phyloP scores from a whole-genome alignment of 2,888 invertebrate genomes.

The Piscicola geometra region DNA sequence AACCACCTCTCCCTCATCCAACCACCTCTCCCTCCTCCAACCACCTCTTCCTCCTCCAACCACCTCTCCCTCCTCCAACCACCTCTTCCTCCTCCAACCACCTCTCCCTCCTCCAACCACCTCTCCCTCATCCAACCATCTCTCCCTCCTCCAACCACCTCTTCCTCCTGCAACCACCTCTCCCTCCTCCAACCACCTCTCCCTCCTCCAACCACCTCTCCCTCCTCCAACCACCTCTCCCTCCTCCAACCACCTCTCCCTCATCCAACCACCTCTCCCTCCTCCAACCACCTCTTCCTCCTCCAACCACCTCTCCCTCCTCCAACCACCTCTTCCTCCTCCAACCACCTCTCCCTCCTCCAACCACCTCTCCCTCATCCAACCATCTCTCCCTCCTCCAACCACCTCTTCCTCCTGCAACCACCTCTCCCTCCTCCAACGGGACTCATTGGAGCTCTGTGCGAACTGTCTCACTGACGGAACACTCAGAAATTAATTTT shows the following conservation, averaged over 20 bases:
- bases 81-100: not conserved
- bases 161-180: not conserved
- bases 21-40: not conserved
- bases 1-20: too few species aligned
- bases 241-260: not conserved
- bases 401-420: not conserved
- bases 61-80: not conserved
- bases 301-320: too few species aligned
- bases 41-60: not conserved
- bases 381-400: not conserved
- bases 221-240: too few species aligned
- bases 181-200: too few species aligned
- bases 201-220: too few species aligned
- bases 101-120: not conserved
- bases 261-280: not conserved
- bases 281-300: too few species aligned
- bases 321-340: not conserved
- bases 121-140: not conserved
- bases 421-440: not conserved
- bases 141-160: not conserved
- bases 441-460: slow-evolving; percentile 2
- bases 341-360: not conserved
- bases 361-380: not conserved
- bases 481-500: too few species aligned
- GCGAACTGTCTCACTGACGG: not conserved